Conservation (phyloP, 2,888 invertebrate genomes). For the Cordylochernes scorpioides region DNA sequence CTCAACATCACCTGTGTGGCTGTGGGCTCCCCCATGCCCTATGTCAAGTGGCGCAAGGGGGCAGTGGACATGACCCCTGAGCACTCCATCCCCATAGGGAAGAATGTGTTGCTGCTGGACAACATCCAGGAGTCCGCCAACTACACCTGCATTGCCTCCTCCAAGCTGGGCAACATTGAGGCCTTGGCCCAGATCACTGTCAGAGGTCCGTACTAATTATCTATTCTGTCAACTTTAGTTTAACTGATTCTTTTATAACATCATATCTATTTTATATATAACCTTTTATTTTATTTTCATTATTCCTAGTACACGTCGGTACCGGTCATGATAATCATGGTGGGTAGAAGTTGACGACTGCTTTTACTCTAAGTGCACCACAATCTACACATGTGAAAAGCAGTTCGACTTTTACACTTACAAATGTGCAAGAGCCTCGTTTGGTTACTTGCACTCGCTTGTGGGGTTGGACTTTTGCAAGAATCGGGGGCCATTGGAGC, state of each 20-base stretch:
- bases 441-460: no score
- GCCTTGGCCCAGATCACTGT: constrained; percentile 67
- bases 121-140: constrained; percentile 76
- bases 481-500: no score
- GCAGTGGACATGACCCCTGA: constrained; percentile 46
- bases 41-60: constrained; percentile 38
- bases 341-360: no score
- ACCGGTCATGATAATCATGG: no score
- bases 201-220: constrained; percentile 43
- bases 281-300: no score
- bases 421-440: no score
- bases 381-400: no score
- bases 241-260: constrained; percentile 3
- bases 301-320: background rate
- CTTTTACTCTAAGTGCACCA: no score
- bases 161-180: constrained; percentile 73
- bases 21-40: constrained; percentile 91
- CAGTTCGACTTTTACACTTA: no score
- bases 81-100: constrained; percentile 31
- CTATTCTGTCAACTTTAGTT: constrained; percentile 1
- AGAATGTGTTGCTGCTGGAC: constrained; percentile 56
- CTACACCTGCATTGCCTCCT: constrained; percentile 87
- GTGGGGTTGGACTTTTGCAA: no score
- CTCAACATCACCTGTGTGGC: constrained; percentile 87
- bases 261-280: no score